Base-by-base conservation (phyloP, 1,140 invertebrate genomes). In the Drosophila persimilis region DNA sequence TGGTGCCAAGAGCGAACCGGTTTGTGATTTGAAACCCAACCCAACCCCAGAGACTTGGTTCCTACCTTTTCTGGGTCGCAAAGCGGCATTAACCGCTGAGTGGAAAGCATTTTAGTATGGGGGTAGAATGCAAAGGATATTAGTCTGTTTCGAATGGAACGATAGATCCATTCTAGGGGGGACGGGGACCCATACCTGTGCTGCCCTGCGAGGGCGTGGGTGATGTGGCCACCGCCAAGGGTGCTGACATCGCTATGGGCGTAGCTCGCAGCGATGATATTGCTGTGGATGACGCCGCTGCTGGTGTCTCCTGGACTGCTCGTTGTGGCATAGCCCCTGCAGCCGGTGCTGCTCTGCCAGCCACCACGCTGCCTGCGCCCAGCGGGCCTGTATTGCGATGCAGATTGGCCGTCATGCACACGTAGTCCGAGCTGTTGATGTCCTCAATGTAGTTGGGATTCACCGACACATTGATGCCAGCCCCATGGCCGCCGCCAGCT, bases 391-490 rank as follows among this genome's bases (percentile, higher is more conserved):
- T 45, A 52, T 80, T 76, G 24, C 78, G 58, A 63, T 93, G 90
- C 22, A 92, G 90, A 44, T 94, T 94, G 11, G 94, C 94, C 7
- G 94, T 95, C 94, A 95, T 95, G 80, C 94, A 95, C 6, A 95
- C 94, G 92, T 95, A 95, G 76, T 95, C 94, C n/a, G 94, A 94
- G 56, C 93, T 93, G 88, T 94, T 94, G 26, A 93, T 93, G 56
- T 95, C 94, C 74, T 95, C 94, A n/a, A 91, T 91, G 20, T 89
- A 91, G 53, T 91, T 90, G 45, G 90, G 88, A 80, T 91, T 90
- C 29, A 91, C 85, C 4, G 90, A 88, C 11, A 91, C 85, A 70
- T 91, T 91, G 26, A 90, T 91, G 50, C 77, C 53, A 35, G 13
- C 3, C 3, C 15, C 56, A 20, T 55, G 64, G 9, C 50, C 62